Conservation (phyloP, 2,888 invertebrate genomes). For the Ectropis crepuscularia region DNA sequence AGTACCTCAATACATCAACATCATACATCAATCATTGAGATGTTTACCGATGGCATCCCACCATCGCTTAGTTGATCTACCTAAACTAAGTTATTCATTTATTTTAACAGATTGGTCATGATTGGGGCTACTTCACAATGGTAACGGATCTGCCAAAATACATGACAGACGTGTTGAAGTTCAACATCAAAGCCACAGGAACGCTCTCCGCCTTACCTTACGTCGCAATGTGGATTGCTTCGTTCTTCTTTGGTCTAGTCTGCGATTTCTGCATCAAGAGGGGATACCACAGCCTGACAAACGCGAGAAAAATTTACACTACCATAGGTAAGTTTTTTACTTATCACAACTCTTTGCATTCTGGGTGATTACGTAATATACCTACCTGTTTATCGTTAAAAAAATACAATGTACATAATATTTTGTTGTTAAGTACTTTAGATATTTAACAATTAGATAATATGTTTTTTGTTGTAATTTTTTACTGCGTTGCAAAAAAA, state of each 20-base stretch:
- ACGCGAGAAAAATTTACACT: conserved; percentile 87
- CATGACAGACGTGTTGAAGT: conserved; percentile 88
- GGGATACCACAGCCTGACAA: conserved; percentile 82
- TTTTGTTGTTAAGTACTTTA: too few species aligned
- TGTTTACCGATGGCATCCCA: too few species aligned
- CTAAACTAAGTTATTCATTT: neutral
- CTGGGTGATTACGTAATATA: too few species aligned
- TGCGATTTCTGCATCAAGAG: conserved; percentile 88
- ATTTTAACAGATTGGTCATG: conserved; percentile 85
- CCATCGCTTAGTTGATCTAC: too few species aligned
- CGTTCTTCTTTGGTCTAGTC: conserved; percentile 86
- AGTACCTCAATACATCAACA: too few species aligned
- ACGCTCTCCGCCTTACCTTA: conserved; percentile 87
- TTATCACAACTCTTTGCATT: neutral
- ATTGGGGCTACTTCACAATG: conserved; percentile 90
- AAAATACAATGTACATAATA: too few species aligned
- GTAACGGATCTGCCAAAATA: conserved; percentile 89
- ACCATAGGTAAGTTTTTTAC: conserved; percentile 83
- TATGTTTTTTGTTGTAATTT: too few species aligned
- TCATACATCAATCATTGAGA: too few species aligned
- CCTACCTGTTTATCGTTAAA: too few species aligned
- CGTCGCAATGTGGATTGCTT: conserved; percentile 87
- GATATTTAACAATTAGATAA: too few species aligned
- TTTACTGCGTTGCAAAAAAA: too few species aligned
- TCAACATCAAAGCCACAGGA: conserved; percentile 87